Conservation (phyloP, 2,113 vertebrate species). For the Paratilapia polleni region DNA sequence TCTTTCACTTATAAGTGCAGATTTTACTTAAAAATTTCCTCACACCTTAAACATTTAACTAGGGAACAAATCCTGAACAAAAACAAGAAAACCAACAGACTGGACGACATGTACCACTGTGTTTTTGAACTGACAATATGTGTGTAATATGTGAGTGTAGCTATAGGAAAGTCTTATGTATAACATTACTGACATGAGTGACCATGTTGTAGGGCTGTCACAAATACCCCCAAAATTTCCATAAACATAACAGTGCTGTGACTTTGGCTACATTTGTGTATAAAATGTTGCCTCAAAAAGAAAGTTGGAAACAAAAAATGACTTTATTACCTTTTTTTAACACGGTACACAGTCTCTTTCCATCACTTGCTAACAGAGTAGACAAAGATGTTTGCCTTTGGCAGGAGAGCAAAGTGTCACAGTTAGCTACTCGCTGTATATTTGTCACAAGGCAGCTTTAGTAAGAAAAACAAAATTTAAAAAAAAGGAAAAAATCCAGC, state of each 20-base stretch:
- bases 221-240: not conserved
- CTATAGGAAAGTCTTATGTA: not conserved
- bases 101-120: not conserved
- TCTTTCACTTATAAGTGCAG: not conserved
- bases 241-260: not conserved
- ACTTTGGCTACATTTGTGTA: not conserved
- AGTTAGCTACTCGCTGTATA: not conserved
- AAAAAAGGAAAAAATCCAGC: no score
- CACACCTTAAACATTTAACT: not conserved
- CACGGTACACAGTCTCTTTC: not conserved
- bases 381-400: not conserved
- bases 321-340: no score
- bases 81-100: not conserved
- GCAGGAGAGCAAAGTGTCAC: not conserved
- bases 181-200: not conserved
- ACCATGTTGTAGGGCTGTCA: not conserved
- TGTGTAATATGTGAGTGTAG: not conserved
- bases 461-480: no score
- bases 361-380: not conserved
- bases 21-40: not conserved
- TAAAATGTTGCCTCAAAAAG: not conserved
- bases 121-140: not conserved
- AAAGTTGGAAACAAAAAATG: not conserved
- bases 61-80: not conserved
- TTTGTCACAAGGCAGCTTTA: no score